Evolutionary conservation across 2,797 vertebrate genomes (phyloP), one percentile per base, ranked within the genome.

Genomic region (Alcedo atthis): DNA sequence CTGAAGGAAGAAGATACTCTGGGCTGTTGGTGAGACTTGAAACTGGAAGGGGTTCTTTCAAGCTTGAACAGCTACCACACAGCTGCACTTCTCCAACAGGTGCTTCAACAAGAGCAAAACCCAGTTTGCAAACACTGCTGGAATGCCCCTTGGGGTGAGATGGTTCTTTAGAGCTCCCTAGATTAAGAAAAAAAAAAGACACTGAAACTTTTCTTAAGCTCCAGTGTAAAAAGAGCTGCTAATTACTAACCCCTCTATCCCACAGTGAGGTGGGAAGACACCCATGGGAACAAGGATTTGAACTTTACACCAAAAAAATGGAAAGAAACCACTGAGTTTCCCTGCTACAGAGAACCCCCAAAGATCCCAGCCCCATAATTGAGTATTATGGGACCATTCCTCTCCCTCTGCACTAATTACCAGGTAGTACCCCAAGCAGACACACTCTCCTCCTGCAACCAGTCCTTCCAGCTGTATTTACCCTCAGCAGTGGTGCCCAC

Each of bases 31-130:
- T 66, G n/a, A 58, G 63, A 83, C 46, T 32, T 24, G 15, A 91
- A 95, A 92, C 76, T 92, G 81, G 84, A 92, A 93, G 62, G 66
- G 54, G 59, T 61, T 93, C 85, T 96, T 90, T 90, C 84, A 90
- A 80, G 96, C 92, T 93, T 77, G 22, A 95, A 87, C 84, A 89
- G 74, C 46, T 37, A 62, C 84, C 76, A 55, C 91, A 51, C 93
- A 96, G 94, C 93, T 94, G 90, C 63, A 96, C 90, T 84, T 93
- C 94, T 76, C 21, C 53, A 94, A 81, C 93, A 96, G 90, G 89
- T 95, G 95, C 81, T 81, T 93, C 45, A 81, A 81, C 55, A 48
- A 81, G 84, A 94, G 87, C 92, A 92, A 81, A 93, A 76, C 71
- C 63, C 24, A 93, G 86, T 75, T 59, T 86, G 88, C 86, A 90